A percentile compares a stretch with the other conserved stretches of the same genome.
These are phyloP conservation scores for Pseudopodoces humilis DNA, from an alignment of 2,113 vertebrate species.

Conservation along the genomic window DNA sequence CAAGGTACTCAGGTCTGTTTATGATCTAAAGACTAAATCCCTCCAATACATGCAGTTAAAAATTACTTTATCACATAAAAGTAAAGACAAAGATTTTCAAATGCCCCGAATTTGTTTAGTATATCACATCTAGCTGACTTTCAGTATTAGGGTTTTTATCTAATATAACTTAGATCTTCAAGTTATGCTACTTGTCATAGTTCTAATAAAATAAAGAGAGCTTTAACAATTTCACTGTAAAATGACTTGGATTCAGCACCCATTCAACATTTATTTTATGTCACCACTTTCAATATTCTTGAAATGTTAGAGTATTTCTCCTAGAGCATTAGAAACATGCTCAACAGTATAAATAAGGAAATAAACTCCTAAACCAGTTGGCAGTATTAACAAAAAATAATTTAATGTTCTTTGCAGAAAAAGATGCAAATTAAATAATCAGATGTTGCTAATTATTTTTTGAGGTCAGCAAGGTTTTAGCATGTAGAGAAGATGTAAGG, in stretches of 20 bases:
- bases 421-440: not conserved
- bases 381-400: not conserved
- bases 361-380: not conserved
- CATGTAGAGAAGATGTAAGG: not conserved
- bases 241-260: not conserved
- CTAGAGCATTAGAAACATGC: not conserved
- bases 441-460: not conserved
- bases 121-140: not conserved
- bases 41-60: not conserved
- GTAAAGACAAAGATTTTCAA: not conserved
- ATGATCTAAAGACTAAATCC: not conserved
- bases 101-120: not conserved
- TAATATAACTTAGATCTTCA: not conserved
- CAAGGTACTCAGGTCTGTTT: not conserved
- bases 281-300: not conserved
- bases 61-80: not conserved
- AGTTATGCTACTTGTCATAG: not conserved
- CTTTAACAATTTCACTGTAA: not conserved
- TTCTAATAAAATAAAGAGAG: not conserved
- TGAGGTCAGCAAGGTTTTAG: not conserved
- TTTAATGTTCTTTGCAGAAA: not conserved
- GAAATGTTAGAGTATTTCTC: not conserved
- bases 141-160: not conserved
- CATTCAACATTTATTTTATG: not conserved
- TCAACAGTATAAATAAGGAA: not conserved